Conservation (phyloP, 1,140 invertebrate genomes). For the Neodiprion lecontei region DNA sequence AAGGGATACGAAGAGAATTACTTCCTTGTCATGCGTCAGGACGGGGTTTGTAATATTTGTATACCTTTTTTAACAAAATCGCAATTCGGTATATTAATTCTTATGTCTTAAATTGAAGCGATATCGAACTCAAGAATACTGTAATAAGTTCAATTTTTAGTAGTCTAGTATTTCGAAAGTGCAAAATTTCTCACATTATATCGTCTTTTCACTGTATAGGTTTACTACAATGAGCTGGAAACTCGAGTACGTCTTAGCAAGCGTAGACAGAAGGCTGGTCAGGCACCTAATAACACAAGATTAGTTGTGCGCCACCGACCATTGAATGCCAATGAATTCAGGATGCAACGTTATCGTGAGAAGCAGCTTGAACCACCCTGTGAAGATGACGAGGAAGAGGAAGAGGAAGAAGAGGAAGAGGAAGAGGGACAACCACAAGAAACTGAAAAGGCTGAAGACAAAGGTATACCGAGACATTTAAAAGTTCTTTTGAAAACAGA, state of each 20-base stretch:
- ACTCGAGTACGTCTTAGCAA: conserved; percentile 93
- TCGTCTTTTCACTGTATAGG: conserved; percentile 32
- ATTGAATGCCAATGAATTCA: conserved; percentile 85
- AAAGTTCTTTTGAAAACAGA: too few species aligned
- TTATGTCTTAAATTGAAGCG: background rate
- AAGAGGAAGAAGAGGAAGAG: conserved; percentile 56
- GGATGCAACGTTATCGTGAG: conserved; percentile 85
- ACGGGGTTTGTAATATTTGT: conserved; percentile 66
- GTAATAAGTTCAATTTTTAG: too few species aligned
- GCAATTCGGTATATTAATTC: conserved; percentile 17
- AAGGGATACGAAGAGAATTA: conserved; percentile 99
- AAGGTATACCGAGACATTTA: conserved; percentile 32
- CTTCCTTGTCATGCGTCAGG: conserved; percentile 91
- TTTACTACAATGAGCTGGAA: conserved; percentile 97
- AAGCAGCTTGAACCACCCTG: conserved; percentile 88
- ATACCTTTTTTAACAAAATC: conserved; percentile 4
- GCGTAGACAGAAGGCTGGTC: conserved; percentile 78
- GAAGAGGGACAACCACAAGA: conserved; percentile 44
- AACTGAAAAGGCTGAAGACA: conserved; percentile 47
- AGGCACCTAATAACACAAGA: conserved; percentile 79
- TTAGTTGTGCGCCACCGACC: conserved; percentile 90
- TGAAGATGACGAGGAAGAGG: conserved; percentile 77
- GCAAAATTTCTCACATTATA: conserved; percentile 6
- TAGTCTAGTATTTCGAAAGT: background rate
- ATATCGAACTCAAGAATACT: too few species aligned